Conservation (phyloP, 2,113 vertebrate species). For the Turdus rufiventris region DNA sequence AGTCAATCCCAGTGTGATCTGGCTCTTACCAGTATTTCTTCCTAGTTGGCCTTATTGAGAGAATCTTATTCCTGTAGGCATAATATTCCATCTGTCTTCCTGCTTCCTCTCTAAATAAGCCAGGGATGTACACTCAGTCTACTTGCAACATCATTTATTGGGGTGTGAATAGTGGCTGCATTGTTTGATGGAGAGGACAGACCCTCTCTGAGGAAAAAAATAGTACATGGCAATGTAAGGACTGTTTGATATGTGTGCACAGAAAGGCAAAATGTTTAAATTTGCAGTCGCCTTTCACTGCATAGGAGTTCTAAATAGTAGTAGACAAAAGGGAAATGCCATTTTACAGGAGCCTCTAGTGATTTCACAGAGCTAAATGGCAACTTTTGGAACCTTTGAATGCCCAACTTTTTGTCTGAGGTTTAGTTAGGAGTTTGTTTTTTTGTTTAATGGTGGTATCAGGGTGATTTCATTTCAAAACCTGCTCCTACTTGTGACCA, state of each 20-base stretch:
- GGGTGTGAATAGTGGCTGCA: neutral
- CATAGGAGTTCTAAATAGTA: neutral
- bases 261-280: neutral
- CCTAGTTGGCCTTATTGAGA: neutral
- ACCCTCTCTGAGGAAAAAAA: neutral
- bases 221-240: neutral
- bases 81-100: neutral
- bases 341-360: neutral
- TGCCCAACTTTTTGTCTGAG: neutral
- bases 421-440: neutral
- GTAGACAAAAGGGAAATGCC: neutral
- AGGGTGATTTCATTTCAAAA: neutral
- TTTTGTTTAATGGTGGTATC: neutral
- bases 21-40: neutral
- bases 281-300: neutral
- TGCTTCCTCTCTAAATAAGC: neutral
- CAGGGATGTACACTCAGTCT: neutral
- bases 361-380: neutral
- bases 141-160: neutral
- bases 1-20: neutral
- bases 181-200: neutral
- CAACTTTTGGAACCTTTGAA: neutral
- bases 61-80: neutral
- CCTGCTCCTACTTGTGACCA: neutral
- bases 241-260: neutral